Evolutionary conservation across 92 coral and sea anemone species (phyloP).

Genomic region (Zoanthus sansibaricus): DNA sequence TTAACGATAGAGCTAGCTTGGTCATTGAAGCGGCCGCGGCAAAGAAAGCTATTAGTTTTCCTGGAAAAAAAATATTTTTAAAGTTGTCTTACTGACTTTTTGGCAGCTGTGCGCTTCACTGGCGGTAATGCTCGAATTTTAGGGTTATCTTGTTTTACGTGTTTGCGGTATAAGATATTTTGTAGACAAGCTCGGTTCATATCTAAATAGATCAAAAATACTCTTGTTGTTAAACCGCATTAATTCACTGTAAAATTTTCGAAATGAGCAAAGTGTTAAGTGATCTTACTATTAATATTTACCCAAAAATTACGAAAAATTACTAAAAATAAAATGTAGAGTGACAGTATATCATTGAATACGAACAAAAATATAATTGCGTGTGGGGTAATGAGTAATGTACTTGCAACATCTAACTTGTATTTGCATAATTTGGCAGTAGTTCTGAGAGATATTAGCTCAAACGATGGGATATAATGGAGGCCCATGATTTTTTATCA

Average conservation of each 20-base stretch:
- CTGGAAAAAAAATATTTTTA: neutral
- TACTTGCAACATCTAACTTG: neutral
- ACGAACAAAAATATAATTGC: neutral
- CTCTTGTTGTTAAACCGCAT: slow-evolving; percentile 38
- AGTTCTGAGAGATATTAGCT: neutral
- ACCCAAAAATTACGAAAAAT: neutral
- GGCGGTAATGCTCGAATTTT: slow-evolving; percentile 7
- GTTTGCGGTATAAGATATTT: slow-evolving; percentile 3
- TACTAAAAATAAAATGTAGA: neutral
- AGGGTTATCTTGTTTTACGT: slow-evolving; percentile 18
- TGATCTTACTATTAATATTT: neutral
- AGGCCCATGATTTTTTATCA: neutral
- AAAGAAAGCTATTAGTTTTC: slow-evolving; percentile 5
- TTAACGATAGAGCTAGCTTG: neutral
- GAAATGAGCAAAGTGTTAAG: neutral
- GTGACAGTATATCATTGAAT: neutral
- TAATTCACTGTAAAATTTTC: slow-evolving; percentile 22
- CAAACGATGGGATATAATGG: neutral
- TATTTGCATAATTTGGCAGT: neutral
- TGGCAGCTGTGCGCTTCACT: slow-evolving; percentile 23
- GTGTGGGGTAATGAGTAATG: neutral
- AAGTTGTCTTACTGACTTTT: neutral
- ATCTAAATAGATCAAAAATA: slow-evolving; percentile 35
- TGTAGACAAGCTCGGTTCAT: slow-evolving; percentile 10
- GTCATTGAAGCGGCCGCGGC: neutral